Evolutionary conservation across 1,140 invertebrate genomes (phyloP).

Genomic region (Pemphigus obesinymphae): DNA sequence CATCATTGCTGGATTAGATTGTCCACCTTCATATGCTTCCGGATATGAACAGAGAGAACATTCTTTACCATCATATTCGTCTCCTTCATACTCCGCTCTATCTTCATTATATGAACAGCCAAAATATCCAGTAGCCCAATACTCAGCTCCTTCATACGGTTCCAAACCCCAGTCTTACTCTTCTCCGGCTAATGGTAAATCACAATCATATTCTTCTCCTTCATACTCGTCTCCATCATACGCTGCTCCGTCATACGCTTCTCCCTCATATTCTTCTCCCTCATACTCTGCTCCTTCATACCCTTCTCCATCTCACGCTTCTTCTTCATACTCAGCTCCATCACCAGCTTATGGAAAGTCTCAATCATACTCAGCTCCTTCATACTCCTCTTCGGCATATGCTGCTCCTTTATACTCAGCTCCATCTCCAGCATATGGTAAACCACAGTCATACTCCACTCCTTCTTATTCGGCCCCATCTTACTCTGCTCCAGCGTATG

Average conservation of each 20-base stretch:
- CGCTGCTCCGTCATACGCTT: constrained; percentile 48
- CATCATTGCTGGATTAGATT: not conserved
- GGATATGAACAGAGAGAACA: constrained; percentile 5
- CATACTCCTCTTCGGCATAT: constrained; percentile 23
- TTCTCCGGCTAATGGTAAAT: constrained; percentile 13
- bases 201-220: constrained; percentile 42
- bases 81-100: constrained; percentile 43
- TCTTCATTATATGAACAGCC: constrained; percentile 33
- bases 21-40: not conserved
- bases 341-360: not conserved
- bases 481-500: constrained; percentile 42
- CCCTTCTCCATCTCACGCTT: constrained; percentile 11
- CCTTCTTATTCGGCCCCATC: constrained; percentile 42
- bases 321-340: constrained; percentile 25
- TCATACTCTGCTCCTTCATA: constrained; percentile 40
- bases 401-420: constrained; percentile 43
- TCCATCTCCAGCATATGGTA: constrained; percentile 30
- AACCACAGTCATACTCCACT: constrained; percentile 26
- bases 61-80: constrained; percentile 28
- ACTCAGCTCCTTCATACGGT: constrained; percentile 43
- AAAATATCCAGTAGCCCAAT: constrained; percentile 24
- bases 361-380: constrained; percentile 33
- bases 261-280: not conserved
- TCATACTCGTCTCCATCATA: not conserved
- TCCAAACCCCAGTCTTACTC: constrained; percentile 15